Evolutionary conservation across 1,140 invertebrate genomes (phyloP), one percentile per base, ranked within the genome.

Genomic region (Drosophila tani): DNA sequence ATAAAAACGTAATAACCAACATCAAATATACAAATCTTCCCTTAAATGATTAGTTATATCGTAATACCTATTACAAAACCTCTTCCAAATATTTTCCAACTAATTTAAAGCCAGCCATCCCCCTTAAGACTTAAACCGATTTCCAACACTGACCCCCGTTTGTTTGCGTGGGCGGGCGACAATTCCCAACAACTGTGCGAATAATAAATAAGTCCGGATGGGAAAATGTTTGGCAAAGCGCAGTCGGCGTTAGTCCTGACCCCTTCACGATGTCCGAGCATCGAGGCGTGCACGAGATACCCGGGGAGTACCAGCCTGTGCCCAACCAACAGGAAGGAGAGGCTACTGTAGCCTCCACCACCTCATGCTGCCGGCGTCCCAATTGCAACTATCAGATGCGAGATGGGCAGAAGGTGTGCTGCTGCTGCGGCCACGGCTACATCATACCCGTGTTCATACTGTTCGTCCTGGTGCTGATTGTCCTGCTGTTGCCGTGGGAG

Each of bases 401-500:
- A 9, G 17, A 75, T 19, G 65, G 77, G n/a, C 56, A 63, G 12
- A 62, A 59, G 7, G 15, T 70, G 15, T 75, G 74, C 70, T 79
- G 60, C 65, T 79, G 60, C 62, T 80, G 77, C 38, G 73, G 57
- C 0, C 86, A 90, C 35, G 68, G 79, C 55, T 90, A 90, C 43
- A 86, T 90, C 14, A 79, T 90, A 65, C 86, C 85, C 17, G 73
- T 90, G 9, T 51, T 90, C 5, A 76, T 90, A 46, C 59, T 90
- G 8, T 86, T 90, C 62, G 68, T 91, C 41, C 71, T 90, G 32
- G 85, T 90, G 3, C 40, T 90, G 53, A 79, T 91, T 64, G 82
- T 90, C 9, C 79, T 90, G 11, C 43, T 90, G 70, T 86, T 91
- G 70, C 85, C 85, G 21, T 91, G 70, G 82, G 79, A 88, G 40